These are phyloP conservation scores for Erynnis tages DNA, from an alignment of 2,888 invertebrate genomes.

Conservation along the genomic window DNA sequence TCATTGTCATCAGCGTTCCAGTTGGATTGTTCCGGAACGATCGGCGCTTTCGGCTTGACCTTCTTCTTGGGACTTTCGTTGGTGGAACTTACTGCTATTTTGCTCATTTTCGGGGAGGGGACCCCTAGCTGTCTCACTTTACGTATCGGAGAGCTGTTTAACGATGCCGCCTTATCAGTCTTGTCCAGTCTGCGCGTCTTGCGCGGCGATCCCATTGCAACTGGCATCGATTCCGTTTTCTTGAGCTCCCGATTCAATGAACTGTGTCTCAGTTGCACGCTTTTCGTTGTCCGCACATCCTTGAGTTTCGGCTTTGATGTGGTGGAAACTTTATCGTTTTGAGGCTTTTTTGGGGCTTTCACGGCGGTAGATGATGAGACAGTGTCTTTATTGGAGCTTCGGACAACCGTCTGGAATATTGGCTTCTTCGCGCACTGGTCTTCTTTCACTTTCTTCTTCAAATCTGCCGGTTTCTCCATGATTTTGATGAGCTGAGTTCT, in stretches of 20 bases:
- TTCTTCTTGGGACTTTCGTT: conserved; percentile 70
- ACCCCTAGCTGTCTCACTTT: conserved; percentile 71
- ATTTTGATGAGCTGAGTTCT: conserved; percentile 57
- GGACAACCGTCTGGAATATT: conserved; percentile 72
- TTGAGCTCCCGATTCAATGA: conserved; percentile 65
- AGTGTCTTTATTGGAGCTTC: conserved; percentile 57
- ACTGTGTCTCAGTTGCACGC: conserved; percentile 65
- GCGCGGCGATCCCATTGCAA: conserved; percentile 68
- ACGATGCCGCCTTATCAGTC: conserved; percentile 66
- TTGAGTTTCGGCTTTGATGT: conserved; percentile 54
- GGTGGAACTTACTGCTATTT: conserved; percentile 56
- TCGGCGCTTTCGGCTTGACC: conserved; percentile 52
- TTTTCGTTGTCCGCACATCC: conserved; percentile 62
- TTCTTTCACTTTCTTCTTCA: conserved; percentile 63
- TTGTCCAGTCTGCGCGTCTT: conserved; percentile 74
- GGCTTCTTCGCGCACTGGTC: conserved; percentile 57
- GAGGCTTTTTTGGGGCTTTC: conserved; percentile 45
- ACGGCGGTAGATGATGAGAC: conserved; percentile 57
- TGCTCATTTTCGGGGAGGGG: conserved; percentile 54
- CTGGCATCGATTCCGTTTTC: conserved; percentile 60
- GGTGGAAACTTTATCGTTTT: conserved; percentile 60
- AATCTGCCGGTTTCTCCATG: conserved; percentile 66
- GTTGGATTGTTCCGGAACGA: conserved; percentile 51
- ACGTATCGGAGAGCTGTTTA: conserved; percentile 74
- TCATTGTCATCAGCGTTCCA: conserved; percentile 65